Conservation (phyloP, 2,888 invertebrate genomes). For the Harpalus rubripes region DNA sequence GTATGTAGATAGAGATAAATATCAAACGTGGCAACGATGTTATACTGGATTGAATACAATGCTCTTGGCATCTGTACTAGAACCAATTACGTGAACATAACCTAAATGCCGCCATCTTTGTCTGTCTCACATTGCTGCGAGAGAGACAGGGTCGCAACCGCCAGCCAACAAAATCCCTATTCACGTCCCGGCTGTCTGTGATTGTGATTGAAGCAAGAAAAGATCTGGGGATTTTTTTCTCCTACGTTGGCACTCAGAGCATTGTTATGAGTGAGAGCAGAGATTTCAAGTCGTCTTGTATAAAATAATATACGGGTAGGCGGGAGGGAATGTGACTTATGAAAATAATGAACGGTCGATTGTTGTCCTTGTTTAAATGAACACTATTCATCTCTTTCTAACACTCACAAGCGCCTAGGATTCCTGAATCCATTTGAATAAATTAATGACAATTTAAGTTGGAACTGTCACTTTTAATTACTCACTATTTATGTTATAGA, state of each 20-base stretch:
- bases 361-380: constrained; percentile 48
- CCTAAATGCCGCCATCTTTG: constrained; percentile 31
- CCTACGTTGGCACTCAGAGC: constrained; percentile 63
- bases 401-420: constrained; percentile 52
- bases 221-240: constrained; percentile 64
- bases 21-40: constrained; percentile 68
- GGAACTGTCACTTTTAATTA: constrained; percentile 67
- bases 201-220: constrained; percentile 67
- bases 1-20: constrained; percentile 14
- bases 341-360: constrained; percentile 63
- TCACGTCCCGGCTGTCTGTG: constrained; percentile 63
- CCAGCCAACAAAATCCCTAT: constrained; percentile 52
- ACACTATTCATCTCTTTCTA: constrained; percentile 14
- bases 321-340: constrained; percentile 62
- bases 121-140: constrained; percentile 7
- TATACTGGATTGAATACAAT: constrained; percentile 68
- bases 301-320: constrained; percentile 61
- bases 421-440: constrained; percentile 67
- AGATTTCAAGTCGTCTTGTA: constrained; percentile 63
- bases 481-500: constrained; percentile 67
- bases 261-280: constrained; percentile 64
- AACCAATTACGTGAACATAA: constrained; percentile 69
- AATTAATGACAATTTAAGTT: constrained; percentile 67
- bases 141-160: constrained; percentile 47
- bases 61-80: constrained; percentile 69